Conservation (phyloP, 2,888 invertebrate species). For the Erebia palarica region DNA sequence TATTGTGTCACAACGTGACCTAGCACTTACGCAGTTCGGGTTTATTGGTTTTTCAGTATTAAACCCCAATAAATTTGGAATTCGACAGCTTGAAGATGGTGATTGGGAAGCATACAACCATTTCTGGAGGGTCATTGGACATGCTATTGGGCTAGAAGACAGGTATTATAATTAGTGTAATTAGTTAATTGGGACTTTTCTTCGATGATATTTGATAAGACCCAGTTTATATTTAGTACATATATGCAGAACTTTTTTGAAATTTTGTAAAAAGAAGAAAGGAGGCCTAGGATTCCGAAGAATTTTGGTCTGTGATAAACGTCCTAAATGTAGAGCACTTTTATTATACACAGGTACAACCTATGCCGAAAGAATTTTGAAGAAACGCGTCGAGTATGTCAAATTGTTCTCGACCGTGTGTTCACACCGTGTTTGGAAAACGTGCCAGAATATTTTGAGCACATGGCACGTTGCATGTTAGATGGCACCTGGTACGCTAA, state of each 20-base stretch:
- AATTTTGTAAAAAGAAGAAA: too few relatives aligned
- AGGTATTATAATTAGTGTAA: conserved; percentile 57
- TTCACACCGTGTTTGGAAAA: conserved; percentile 84
- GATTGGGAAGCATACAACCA: conserved; percentile 90
- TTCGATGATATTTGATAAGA: too few relatives aligned
- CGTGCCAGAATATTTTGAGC: conserved; percentile 84
- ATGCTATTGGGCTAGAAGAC: conserved; percentile 92
- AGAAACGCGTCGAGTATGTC: conserved; percentile 84
- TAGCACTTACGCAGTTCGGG: conserved; percentile 93
- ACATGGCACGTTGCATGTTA: conserved; percentile 85
- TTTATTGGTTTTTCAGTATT: conserved; percentile 90
- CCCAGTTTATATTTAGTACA: too few relatives aligned
- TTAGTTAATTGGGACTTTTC: too few relatives aligned
- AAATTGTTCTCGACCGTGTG: conserved; percentile 81
- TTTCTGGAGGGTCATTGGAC: conserved; percentile 92
- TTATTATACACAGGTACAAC: conserved; percentile 83
- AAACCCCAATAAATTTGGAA: conserved; percentile 84
- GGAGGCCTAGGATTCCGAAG: too few relatives aligned
- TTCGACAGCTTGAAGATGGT: conserved; percentile 81
- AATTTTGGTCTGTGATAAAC: too few relatives aligned
- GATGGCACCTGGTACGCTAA: conserved; percentile 87
- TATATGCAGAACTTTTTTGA: too few relatives aligned
- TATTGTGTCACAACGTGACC: conserved; percentile 89
- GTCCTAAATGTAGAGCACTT: background rate
- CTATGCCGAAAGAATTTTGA: conserved; percentile 84